Conservation (phyloP, 92 coral and sea anemone genomes). For the Desmophyllum pertusum region DNA sequence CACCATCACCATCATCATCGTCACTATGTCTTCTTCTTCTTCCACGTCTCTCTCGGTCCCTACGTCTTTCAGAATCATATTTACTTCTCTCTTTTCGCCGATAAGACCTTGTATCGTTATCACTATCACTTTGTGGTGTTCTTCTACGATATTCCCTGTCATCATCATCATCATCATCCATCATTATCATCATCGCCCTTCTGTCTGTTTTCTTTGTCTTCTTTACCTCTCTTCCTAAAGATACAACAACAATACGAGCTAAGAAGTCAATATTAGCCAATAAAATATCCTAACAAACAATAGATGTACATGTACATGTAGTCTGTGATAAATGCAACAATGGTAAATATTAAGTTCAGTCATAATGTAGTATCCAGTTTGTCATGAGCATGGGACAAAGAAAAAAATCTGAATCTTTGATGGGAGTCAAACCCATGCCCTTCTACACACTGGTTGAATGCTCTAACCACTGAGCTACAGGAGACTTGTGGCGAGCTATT, state of each 20-base stretch:
- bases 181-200: constrained; percentile 34
- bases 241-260: neutral
- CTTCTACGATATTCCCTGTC: constrained; percentile 26
- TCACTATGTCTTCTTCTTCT: constrained; percentile 47
- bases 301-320: too few relatives aligned
- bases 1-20: constrained; percentile 35
- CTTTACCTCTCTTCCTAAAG: constrained; percentile 20
- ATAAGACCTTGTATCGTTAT: constrained; percentile 20
- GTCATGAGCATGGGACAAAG: too few relatives aligned
- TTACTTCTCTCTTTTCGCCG: constrained; percentile 51
- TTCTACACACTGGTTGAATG: too few relatives aligned
- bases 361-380: too few relatives aligned
- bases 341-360: too few relatives aligned
- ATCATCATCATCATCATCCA: constrained; percentile 32
- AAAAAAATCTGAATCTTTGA: too few relatives aligned
- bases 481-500: too few relatives aligned
- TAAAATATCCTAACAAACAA: too few relatives aligned
- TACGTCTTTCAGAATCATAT: constrained; percentile 33
- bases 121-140: constrained; percentile 49
- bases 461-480: too few relatives aligned
- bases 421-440: too few relatives aligned
- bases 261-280: too few relatives aligned
- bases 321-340: too few relatives aligned
- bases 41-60: constrained; percentile 38
- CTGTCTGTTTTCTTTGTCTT: constrained; percentile 52